phyloP scores from a whole-genome alignment of 2,888 invertebrate species.

The Laspeyria flexula region DNA sequence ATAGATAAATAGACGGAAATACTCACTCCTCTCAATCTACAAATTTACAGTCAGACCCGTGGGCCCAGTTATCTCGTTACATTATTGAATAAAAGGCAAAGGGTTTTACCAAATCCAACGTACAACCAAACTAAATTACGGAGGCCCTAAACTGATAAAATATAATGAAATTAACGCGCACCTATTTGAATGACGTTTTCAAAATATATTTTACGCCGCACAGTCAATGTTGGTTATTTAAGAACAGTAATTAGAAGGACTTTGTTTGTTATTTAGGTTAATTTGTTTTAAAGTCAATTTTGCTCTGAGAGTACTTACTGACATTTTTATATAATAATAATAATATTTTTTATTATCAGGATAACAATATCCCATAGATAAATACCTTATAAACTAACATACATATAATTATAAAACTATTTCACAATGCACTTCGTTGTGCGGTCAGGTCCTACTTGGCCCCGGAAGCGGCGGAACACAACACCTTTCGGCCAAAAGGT shows the following conservation, averaged over 20 bases:
- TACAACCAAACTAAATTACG: constrained; percentile 58
- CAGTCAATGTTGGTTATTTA: not conserved
- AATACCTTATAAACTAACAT: too few species aligned
- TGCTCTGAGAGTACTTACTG: too few species aligned
- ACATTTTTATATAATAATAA: too few species aligned
- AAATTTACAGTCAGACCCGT: constrained; percentile 49
- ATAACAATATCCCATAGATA: too few species aligned
- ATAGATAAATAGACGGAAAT: constrained; percentile 31
- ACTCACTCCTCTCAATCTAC: constrained; percentile 36
- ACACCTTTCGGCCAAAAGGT: too few species aligned
- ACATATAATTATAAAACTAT: too few species aligned
- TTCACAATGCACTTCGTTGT: too few species aligned
- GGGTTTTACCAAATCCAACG: constrained; percentile 61
- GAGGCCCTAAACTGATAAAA: constrained; percentile 46
- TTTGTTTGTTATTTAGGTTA: not conserved
- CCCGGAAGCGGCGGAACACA: too few species aligned
- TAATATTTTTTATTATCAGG: too few species aligned
- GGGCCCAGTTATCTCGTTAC: constrained; percentile 59
- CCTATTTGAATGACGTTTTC: constrained; percentile 34
- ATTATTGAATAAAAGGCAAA: constrained; percentile 66
- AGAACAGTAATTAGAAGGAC: not conserved
- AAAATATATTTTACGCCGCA: constrained; percentile 27
- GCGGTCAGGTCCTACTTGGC: too few species aligned
- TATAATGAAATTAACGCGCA: constrained; percentile 43
- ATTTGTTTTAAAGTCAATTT: too few species aligned